Evolutionary conservation across 23 tunicate genomes (phyloP), one percentile per base, ranked within the genome.

Genomic region (Oikopleura dioica): DNA sequence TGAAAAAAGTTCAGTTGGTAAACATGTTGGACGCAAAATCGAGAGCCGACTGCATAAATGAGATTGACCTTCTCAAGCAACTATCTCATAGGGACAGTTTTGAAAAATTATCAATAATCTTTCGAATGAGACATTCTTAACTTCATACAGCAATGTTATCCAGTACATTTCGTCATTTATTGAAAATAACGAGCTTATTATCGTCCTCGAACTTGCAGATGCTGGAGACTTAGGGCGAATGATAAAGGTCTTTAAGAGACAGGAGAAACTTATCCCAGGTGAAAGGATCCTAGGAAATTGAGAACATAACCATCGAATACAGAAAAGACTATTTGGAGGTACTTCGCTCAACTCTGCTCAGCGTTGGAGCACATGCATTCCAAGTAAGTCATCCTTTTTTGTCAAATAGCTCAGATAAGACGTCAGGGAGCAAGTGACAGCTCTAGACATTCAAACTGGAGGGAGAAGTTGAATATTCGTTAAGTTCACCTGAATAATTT

Each of bases 1-100:
- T 91, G 0, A 91, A 91, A 76, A 83, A 91, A 83, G 97, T 91
- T 2, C 37, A 91, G 97, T 82, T 91, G 76, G 85, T 91, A 76
- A 87, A 91, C 35, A 91, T 91, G 97, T 85, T 91, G 97, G 97
- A 91, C 76, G 87, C 97, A 1, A 91, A 91, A 82, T 89, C 97
- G 0, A 69, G 97, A 59, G 87, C 85, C 67, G 97, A 91, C 63
- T 91, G 97, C 59, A 91, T 91, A 23, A 85, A 85, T 76, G 97
- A 91, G 82, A 91, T 91, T 69, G 97, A 91, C 76, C 58, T 91
- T 9, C 78, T 91, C 23, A 91, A 91, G 97, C 92, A 91, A 91
- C 69, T 91, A 78, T 84, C 85, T 76, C 97, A 91, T n/a, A n/a
- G n/a, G n/a, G n/a, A n/a, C n/a, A n/a, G n/a, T n/a, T n/a, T n/a